Evolutionary conservation across 1,140 invertebrate genomes (phyloP).

Genomic region (Lordiphosa mommai): DNA sequence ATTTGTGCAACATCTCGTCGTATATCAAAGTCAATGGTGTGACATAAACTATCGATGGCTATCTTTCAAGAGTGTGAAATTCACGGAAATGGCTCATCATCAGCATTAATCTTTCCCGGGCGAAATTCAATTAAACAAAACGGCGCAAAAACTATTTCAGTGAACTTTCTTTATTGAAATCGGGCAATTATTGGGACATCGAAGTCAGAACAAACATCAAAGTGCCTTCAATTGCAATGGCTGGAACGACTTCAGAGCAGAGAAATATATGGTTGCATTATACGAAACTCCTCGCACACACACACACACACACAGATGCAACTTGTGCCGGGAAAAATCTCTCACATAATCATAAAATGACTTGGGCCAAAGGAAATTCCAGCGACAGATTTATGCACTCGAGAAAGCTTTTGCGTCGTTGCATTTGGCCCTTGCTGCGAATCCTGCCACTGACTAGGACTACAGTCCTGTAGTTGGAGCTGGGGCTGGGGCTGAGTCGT

Average conservation of each 20-base stretch:
- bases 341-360: constrained; percentile 79
- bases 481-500: constrained; percentile 12
- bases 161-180: constrained; percentile 12
- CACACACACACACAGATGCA: constrained; percentile 24
- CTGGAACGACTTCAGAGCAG: constrained; percentile 43
- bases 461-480: background rate
- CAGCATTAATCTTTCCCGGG: too few species aligned
- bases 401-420: constrained; percentile 66
- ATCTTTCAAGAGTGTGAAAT: constrained; percentile 17
- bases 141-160: constrained; percentile 9
- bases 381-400: constrained; percentile 70
- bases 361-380: constrained; percentile 65
- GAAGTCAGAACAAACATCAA: constrained; percentile 60
- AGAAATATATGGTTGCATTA: constrained; percentile 60
- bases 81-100: background rate
- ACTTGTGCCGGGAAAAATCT: constrained; percentile 69
- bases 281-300: constrained; percentile 24
- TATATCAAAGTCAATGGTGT: constrained; percentile 67
- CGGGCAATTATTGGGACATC: constrained; percentile 50
- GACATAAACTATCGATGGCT: constrained; percentile 59
- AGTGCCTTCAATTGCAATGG: constrained; percentile 53
- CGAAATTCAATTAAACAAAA: too few species aligned
- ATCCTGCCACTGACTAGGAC: background rate
- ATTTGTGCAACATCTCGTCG: constrained; percentile 61
- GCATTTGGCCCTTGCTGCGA: constrained; percentile 16